Percentiles rank a stretch among this genome's conserved stretches.
Evolutionary conservation across 2,888 invertebrate genomes (phyloP).

Genomic region (Temnothorax rugatulus): DNA sequence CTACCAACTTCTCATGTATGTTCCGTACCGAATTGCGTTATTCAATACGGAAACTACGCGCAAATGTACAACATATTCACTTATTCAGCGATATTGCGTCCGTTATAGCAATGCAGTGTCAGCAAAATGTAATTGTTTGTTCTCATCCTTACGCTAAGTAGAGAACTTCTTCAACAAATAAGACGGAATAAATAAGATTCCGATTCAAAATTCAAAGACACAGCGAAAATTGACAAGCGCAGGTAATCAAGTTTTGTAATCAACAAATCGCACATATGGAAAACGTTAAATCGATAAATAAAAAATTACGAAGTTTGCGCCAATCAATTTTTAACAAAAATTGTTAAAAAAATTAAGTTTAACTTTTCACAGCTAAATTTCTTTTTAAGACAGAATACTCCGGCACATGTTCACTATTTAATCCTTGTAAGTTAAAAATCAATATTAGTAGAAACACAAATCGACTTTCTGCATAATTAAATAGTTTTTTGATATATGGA

Average conservation of each 20-base stretch:
- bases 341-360: neutral
- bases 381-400: neutral
- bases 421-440: neutral
- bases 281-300: conserved; percentile 6
- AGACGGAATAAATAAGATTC: conserved; percentile 2
- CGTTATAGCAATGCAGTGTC: neutral
- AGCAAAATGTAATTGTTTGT: conserved; percentile 18
- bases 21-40: neutral
- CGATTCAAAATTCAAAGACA: conserved; percentile 2
- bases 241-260: neutral
- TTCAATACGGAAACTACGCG: neutral
- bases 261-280: neutral
- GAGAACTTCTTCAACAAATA: neutral
- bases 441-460: neutral
- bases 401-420: neutral
- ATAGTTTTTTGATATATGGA: neutral
- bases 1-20: neutral
- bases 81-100: conserved; percentile 5
- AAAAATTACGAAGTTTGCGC: neutral
- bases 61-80: neutral
- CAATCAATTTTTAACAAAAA: neutral
- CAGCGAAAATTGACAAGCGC: conserved; percentile 1
- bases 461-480: neutral
- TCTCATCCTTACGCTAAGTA: neutral
- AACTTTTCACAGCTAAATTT: neutral